Evolutionary conservation across 2,888 invertebrate species (phyloP), one percentile per base, ranked within the genome.

Genomic region (Cancer borealis): DNA sequence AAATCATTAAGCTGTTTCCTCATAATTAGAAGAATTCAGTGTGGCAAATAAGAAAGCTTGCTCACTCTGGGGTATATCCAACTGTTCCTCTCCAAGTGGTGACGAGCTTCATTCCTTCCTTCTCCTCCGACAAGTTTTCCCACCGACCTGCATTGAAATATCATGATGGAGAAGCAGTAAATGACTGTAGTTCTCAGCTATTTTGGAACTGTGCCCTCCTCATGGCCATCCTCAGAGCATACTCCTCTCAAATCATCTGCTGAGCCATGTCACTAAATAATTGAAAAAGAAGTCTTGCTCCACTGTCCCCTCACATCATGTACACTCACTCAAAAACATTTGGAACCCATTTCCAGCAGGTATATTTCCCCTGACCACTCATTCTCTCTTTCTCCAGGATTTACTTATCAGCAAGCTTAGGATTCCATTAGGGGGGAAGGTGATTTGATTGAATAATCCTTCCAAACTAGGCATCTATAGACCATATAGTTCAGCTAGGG

Each of bases 71-170:
- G 30, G 49, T 88, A 66, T 49, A 90, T 95, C 96, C 96, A 96
- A 97, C 97, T 96, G 96, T 95, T 96, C 96, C 95, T 96, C 93
- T 39, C 91, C 93, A 92, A 14, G 92, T 95, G 1, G 91, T 90
- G 66, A 92, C 66, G n/a, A 88, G 92, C 39, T 79, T 54, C 90
- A 95, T 92, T 21, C 87, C 93, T 66, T 88, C 92, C 46, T 94
- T 95, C 60, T 95, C 94, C 45, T 91, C 91, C n/a, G 93, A 46
- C 14, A 49, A 79, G 46, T 84, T 90, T 92, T 95, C 95, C 95
- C 95, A 95, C 6, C 93, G 95, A 91, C 94, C 93, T 91, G 90
- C 90, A 94, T 6, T 47, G 46, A 47, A 49, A 88, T 88, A 47
- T 3, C 17, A 45, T 47, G 47, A 47, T 47, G n/a, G 39, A 39